These are phyloP conservation scores for Calonectris borealis DNA, from an alignment of 2,113 vertebrate genomes.

Conservation along the genomic window DNA sequence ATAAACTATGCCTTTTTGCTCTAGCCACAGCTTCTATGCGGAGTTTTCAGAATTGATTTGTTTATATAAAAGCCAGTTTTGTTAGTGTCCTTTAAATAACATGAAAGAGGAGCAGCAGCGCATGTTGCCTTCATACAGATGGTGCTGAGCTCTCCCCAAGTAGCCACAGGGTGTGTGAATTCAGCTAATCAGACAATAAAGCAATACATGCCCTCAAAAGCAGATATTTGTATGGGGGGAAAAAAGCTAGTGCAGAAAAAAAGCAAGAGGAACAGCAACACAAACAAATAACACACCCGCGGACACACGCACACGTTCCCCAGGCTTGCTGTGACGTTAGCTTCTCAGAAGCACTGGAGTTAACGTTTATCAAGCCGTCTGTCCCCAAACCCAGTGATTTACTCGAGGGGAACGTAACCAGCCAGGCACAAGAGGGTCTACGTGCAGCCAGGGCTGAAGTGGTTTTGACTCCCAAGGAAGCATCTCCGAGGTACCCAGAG, in stretches of 20 bases:
- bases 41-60: not conserved
- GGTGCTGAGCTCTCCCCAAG: not conserved
- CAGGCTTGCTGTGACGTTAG: not conserved
- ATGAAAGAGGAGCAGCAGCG: conserved; percentile 6
- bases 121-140: conserved; percentile 25
- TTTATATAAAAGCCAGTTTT: conserved; percentile 41
- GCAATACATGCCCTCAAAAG: conserved; percentile 1
- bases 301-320: not conserved
- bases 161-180: conserved; percentile 45
- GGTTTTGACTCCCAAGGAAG: not conserved
- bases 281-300: not conserved
- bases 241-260: not conserved
- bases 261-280: not conserved
- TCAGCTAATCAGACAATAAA: conserved; percentile 11
- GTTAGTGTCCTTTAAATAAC: conserved; percentile 36
- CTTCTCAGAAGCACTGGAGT: not conserved
- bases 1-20: not conserved
- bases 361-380: not conserved
- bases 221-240: conserved; percentile 35
- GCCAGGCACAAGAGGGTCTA: not conserved
- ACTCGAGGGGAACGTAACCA: not conserved
- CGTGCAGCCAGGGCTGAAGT: not conserved
- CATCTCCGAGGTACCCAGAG: not conserved
- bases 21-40: not conserved
- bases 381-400: not conserved